Conservation (phyloP, 64 coral and sea anemone genomes). For the Stylophora pistillata region DNA sequence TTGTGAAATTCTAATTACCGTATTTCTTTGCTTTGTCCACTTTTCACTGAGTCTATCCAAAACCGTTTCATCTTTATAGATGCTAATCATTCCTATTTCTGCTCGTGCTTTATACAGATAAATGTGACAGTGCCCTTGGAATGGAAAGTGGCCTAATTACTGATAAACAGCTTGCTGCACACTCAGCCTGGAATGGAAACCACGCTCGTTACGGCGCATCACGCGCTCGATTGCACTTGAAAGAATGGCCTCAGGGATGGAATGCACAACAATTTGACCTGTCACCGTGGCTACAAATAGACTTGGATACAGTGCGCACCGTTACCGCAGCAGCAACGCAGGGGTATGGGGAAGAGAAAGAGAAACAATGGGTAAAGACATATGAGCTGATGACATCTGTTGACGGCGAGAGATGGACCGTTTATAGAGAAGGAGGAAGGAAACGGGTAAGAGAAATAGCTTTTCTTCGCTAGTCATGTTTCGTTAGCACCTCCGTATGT, state of each 20-base stretch:
- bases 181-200: slow-evolving; percentile 71
- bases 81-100: too few species aligned
- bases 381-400: slow-evolving; percentile 57
- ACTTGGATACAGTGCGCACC: slow-evolving; percentile 27
- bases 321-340: slow-evolving; percentile 77
- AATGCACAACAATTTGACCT: slow-evolving; percentile 68
- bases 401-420: slow-evolving; percentile 63
- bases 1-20: too few species aligned
- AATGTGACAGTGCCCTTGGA: slow-evolving; percentile 69
- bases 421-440: slow-evolving; percentile 33
- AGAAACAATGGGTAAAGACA: slow-evolving; percentile 78
- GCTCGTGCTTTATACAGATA: slow-evolving; percentile 7
- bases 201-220: slow-evolving; percentile 47
- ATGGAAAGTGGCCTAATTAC: slow-evolving; percentile 63
- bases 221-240: slow-evolving; percentile 61
- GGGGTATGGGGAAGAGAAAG: slow-evolving; percentile 57
- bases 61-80: too few species aligned
- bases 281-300: slow-evolving; percentile 79
- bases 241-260: slow-evolving; percentile 85
- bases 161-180: slow-evolving; percentile 55
- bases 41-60: too few species aligned
- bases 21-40: too few species aligned
- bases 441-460: slow-evolving; percentile 51
- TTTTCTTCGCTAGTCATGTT: neutral
- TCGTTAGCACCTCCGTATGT: too few species aligned